phyloP scores from a whole-genome alignment of 2,113 vertebrate species.

The Anser brachyrhynchus region DNA sequence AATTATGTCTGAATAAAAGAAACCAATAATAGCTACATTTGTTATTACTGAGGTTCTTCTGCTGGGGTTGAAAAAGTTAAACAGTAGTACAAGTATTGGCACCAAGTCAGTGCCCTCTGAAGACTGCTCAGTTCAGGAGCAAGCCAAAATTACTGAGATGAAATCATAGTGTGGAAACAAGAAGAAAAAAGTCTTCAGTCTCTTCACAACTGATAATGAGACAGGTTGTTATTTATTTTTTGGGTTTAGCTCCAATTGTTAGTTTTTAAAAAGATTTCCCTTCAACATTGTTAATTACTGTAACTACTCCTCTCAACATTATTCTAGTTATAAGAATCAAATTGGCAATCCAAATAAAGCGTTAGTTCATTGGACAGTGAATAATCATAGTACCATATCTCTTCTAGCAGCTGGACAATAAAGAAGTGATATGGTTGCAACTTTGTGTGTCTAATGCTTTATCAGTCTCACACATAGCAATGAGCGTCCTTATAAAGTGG shows the following conservation, averaged over 20 bases:
- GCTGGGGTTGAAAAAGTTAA: not conserved
- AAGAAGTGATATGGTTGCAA: not conserved
- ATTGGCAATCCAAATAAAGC: not conserved
- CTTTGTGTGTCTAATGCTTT: not conserved
- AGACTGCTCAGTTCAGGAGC: not conserved
- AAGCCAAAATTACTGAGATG: not conserved
- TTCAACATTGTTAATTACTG: not conserved
- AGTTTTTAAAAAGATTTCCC: not conserved
- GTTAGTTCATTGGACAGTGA: not conserved
- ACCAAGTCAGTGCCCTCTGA: not conserved
- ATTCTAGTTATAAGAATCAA: not conserved
- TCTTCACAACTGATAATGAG: not conserved
- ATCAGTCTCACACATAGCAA: not conserved
- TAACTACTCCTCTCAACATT: not conserved
- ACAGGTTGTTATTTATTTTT: not conserved
- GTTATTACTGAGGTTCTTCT: not conserved
- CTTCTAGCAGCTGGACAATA: not conserved
- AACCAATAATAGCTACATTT: not conserved
- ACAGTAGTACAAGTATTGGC: not conserved
- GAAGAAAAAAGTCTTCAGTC: not conserved
- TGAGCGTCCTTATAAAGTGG: not conserved
- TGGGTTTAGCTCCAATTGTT: not conserved
- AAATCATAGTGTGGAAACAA: not conserved
- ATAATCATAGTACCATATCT: not conserved
- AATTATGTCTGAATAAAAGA: not conserved